Conservation (phyloP, 1,140 invertebrate genomes). For the Kradibia gibbosae region DNA sequence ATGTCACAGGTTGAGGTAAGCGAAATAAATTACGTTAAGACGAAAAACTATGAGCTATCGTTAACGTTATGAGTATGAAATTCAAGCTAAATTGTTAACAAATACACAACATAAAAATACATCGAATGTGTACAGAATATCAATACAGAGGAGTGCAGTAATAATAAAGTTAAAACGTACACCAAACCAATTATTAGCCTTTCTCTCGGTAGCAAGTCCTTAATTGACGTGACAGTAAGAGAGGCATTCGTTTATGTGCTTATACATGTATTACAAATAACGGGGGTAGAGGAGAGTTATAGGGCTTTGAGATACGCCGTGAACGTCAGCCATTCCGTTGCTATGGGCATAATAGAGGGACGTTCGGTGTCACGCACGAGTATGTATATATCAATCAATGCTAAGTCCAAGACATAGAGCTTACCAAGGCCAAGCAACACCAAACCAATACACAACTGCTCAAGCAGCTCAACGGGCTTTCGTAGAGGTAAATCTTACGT, state of each 20-base stretch:
- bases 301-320: constrained; percentile 9
- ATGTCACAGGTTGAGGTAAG: neutral
- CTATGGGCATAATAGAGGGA: constrained; percentile 25
- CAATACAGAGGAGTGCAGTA: neutral
- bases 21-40: neutral
- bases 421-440: constrained; percentile 47
- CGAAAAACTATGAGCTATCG: neutral
- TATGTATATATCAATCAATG: constrained; percentile 50
- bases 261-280: neutral
- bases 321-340: constrained; percentile 29
- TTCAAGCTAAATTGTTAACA: neutral
- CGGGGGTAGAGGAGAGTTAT: neutral
- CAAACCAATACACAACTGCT: constrained; percentile 41
- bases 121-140: neutral
- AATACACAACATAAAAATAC: constrained; percentile 17
- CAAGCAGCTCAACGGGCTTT: constrained; percentile 30
- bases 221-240: constrained; percentile 6
- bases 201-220: neutral
- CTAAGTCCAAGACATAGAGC: constrained; percentile 51
- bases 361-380: constrained; percentile 40
- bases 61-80: neutral
- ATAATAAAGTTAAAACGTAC: neutral
- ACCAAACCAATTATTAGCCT: neutral
- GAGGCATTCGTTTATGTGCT: neutral
- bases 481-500: constrained; percentile 37